Percentiles rank a stretch among this genome's conserved stretches.
Evolutionary conservation across 2,888 invertebrate genomes (phyloP).

Genomic region (Epinotia nisella): DNA sequence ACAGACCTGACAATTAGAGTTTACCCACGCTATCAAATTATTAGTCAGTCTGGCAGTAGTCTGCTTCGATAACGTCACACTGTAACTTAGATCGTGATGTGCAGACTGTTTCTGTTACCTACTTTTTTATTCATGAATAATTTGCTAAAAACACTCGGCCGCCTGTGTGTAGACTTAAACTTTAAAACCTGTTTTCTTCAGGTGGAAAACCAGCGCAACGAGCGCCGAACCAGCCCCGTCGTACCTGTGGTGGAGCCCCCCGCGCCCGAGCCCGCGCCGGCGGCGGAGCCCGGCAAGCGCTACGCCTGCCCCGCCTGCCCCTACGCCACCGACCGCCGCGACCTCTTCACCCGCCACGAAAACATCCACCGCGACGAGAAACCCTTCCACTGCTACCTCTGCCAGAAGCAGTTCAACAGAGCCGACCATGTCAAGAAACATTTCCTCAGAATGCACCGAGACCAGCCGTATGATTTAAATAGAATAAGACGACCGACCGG

Average conservation of each 20-base stretch:
- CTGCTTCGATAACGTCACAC: no score
- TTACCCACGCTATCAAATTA: no score
- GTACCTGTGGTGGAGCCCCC: slow-evolving; percentile 48
- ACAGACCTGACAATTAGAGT: no score
- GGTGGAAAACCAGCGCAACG: slow-evolving; percentile 55
- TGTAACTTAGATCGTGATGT: no score
- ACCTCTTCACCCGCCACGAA: slow-evolving; percentile 95
- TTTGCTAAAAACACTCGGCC: no score
- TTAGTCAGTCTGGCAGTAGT: no score
- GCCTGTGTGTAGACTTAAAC: no score
- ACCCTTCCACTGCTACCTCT: slow-evolving; percentile 96
- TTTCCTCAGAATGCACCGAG: slow-evolving; percentile 95
- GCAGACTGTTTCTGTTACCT: no score
- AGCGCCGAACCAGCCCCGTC: slow-evolving; percentile 56
- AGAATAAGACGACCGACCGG: slow-evolving; percentile 88
- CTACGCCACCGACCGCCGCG: slow-evolving; percentile 95
- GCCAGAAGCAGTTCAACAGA: slow-evolving; percentile 96
- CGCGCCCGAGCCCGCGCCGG: slow-evolving; percentile 45
- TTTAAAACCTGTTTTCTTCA: background rate
- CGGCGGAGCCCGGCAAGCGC: slow-evolving; percentile 83
- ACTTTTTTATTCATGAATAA: no score
- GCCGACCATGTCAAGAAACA: slow-evolving; percentile 98
- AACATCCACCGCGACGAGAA: slow-evolving; percentile 97
- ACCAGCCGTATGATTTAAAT: slow-evolving; percentile 93
- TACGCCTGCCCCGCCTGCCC: slow-evolving; percentile 95